Evolutionary conservation across 1,140 invertebrate species (phyloP), one percentile per base, ranked within the genome.

Genomic region (Drosophila gunungcola): DNA sequence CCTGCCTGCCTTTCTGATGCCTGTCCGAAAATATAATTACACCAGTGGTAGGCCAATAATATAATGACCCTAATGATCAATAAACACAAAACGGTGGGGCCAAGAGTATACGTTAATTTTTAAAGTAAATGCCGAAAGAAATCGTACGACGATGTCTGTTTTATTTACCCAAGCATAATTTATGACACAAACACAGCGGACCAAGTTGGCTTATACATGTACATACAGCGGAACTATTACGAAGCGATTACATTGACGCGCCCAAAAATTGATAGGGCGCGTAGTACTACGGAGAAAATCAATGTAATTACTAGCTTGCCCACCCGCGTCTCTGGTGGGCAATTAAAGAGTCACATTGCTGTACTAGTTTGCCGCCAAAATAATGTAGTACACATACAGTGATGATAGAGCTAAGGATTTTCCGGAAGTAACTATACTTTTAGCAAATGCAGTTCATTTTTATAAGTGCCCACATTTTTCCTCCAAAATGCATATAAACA

Each of bases 21-120:
- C 16, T 34, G 36, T 38, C 52, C 39, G 54, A 78, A 78, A 70
- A 63, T 78, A 78, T 63, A 62, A 62, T 60, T 62, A 78, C 57
- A 63, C 16, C 16, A 21, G 16, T 21, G 12, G 32, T 43, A 7
- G 46, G 43, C 57, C 64, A 27, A 51, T 42, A 54, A 48, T 53
- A 70, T 81, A 85, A 79, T 76, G 79, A 83, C 83, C 83, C 79
- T 84, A 88, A 83, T 88, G 84, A 86, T 86, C 82, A 83, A 83
- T 88, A 89, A 76, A 83, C 76, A 73, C 67, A 73, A 63, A 65
- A 69, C 62, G 42, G 21, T 27, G 36, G 41, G 16, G 16, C 16
- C 27, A 13, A 32, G 21, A 72, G 68, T 77, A 80, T 83, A 79
- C 76, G 83, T 80, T 89, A 88, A 88, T 89, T 80, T 83, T 89